Percentiles rank a stretch among this genome's conserved stretches.
phyloP scores from a whole-genome alignment of 2,797 vertebrate genomes.

The Eutrigla gurnardus region DNA sequence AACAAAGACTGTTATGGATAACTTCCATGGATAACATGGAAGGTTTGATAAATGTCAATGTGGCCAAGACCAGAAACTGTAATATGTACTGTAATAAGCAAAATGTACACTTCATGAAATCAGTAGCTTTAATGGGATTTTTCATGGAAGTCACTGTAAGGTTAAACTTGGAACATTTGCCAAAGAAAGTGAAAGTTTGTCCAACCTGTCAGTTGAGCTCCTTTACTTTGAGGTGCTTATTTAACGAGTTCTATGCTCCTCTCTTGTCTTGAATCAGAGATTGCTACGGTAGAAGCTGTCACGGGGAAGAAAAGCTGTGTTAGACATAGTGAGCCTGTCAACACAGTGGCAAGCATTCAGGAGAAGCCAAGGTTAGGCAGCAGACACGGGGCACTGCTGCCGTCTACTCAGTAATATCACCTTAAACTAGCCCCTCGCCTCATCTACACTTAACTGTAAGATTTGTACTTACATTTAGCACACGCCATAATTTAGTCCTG shows the following conservation, averaged over 20 bases:
- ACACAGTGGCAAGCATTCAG: slow-evolving; percentile 55
- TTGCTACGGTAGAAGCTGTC: slow-evolving; percentile 56
- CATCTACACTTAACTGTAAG: slow-evolving; percentile 1
- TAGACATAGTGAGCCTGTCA: slow-evolving; percentile 69
- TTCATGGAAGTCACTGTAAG: not conserved
- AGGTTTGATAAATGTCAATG: not conserved
- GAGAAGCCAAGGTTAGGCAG: slow-evolving; percentile 72
- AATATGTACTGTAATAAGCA: not conserved
- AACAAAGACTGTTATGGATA: not conserved
- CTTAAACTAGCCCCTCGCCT: slow-evolving; percentile 37
- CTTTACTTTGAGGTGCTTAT: slow-evolving; percentile 33
- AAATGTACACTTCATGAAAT: not conserved
- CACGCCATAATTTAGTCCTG: not conserved
- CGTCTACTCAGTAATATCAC: slow-evolving; percentile 54
- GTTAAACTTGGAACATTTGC: slow-evolving; percentile 20
- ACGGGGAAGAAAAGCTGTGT: slow-evolving; percentile 58
- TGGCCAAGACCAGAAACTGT: too few species aligned
- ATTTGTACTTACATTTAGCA: slow-evolving; percentile 20
- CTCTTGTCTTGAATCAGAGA: slow-evolving; percentile 63
- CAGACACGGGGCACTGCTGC: slow-evolving; percentile 49
- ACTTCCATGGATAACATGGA: not conserved
- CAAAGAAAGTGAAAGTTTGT: slow-evolving; percentile 32
- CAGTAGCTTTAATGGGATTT: not conserved
- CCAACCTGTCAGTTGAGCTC: slow-evolving; percentile 36
- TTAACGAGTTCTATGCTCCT: slow-evolving; percentile 52